Percentiles rank a stretch among this genome's conserved stretches.
phyloP scores from a whole-genome alignment of 2,113 vertebrate species.

The Pungitius pungitius region DNA sequence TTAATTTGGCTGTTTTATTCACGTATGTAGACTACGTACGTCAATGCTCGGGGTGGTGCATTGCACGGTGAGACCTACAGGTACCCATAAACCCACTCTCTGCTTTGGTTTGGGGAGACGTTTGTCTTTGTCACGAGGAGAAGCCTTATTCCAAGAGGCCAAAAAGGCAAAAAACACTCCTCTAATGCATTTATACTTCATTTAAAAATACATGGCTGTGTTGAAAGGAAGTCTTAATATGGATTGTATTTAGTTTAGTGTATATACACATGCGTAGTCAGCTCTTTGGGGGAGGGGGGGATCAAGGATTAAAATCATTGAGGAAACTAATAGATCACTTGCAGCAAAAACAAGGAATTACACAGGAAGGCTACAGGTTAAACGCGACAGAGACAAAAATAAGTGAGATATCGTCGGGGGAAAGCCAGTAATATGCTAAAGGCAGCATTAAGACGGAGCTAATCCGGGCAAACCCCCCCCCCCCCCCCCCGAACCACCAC shows the following conservation, averaged over 20 bases:
- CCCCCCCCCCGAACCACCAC: too few species aligned
- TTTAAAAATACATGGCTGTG: background rate
- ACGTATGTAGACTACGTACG: background rate
- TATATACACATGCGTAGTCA: slow-evolving; percentile 7
- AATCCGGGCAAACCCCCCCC: slow-evolving; percentile 47
- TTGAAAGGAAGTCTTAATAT: slow-evolving; percentile 6
- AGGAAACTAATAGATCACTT: slow-evolving; percentile 34
- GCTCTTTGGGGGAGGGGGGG: background rate
- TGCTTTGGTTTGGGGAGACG: background rate
- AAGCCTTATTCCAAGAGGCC: slow-evolving; percentile 13
- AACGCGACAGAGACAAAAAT: slow-evolving; percentile 40
- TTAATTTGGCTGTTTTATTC: background rate
- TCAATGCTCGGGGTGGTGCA: background rate
- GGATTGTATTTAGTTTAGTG: slow-evolving; percentile 24
- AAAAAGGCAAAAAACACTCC: background rate
- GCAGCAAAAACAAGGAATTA: slow-evolving; percentile 38
- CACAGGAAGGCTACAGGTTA: slow-evolving; percentile 39
- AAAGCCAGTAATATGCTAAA: slow-evolving; percentile 52
- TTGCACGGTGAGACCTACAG: background rate
- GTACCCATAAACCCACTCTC: background rate
- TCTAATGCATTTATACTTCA: background rate
- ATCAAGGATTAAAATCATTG: slow-evolving; percentile 38
- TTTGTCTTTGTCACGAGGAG: background rate
- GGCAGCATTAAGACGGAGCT: slow-evolving; percentile 50
- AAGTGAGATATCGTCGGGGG: slow-evolving; percentile 22